Evolutionary conservation across 64 coral and sea anemone genomes (phyloP), one percentile per base, ranked within the genome.

Genomic region (Pachyseris speciosa): DNA sequence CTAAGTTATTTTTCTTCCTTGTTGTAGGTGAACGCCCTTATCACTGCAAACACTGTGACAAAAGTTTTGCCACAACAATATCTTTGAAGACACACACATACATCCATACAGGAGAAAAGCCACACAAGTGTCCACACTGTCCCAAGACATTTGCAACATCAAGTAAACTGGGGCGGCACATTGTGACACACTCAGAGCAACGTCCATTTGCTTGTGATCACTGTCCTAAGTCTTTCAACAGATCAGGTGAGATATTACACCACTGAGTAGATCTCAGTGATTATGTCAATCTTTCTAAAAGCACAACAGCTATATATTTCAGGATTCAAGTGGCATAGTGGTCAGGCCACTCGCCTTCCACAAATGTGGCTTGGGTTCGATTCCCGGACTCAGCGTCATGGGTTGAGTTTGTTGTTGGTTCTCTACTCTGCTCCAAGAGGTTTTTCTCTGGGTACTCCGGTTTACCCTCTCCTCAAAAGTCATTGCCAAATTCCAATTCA

Each of bases 71-170:
- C 1, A 94, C 93, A 22, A 94, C 93, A 7, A 94, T 94, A 30
- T 94, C 93, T 33, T 72, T 94, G 26, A 94, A 94, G 69, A 94
- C 93, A 1, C 93, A 94, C 51, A 94, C 93, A 15, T 94, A 90
- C 71, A 94, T 94, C 28, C 93, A 94, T 42, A 94, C 93, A 1
- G 93, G 93, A 17, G 93, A 94, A 37, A 94, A 94, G 33, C 93
- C 93, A 8, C 93, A 94, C 58, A 89, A 89, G 58, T 94, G 93
- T 63, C 93, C 93, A 8, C 93, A 94, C 41, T 94, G 93, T 9
- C 77, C 93, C 1, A 94, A 94, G 71, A 94, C 93, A 8, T 94
- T 94, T 90, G 93, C 93, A 28, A 94, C 93, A 9, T 94, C 93
- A 49, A 94, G 93, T 79, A 94, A 94, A 79, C 71, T 94, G 37